A percentile compares a stretch with the other conserved stretches of the same genome.
These are phyloP conservation scores for Muscicapa comitata DNA, from an alignment of 2,797 vertebrate genomes.

Conservation along the genomic window DNA sequence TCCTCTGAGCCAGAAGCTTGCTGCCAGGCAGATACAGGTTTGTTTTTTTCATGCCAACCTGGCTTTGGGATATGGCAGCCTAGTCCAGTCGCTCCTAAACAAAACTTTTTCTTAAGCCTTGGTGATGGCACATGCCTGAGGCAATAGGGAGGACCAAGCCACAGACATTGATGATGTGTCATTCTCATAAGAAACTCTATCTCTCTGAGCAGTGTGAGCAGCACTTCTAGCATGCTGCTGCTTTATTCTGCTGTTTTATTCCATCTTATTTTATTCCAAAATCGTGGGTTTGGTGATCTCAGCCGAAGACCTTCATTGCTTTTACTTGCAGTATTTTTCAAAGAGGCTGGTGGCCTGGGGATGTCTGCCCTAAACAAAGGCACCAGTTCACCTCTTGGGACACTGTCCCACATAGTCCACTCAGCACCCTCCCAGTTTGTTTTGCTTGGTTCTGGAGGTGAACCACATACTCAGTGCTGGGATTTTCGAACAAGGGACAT, in stretches of 20 bases:
- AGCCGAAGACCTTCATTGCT: not conserved
- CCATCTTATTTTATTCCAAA: not conserved
- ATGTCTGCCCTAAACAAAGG: not conserved
- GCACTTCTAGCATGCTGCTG: not conserved
- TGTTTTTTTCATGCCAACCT: not conserved
- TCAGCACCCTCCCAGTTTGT: accelerated
- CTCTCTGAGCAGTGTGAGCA: not conserved
- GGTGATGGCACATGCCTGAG: not conserved
- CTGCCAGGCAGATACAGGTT: not conserved
- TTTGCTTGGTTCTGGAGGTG: not conserved
- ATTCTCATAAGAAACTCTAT: not conserved
- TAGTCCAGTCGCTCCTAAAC: not conserved
- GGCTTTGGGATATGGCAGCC: not conserved
- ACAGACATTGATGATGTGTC: not conserved
- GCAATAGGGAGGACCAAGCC: accelerated
- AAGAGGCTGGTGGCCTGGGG: not conserved
- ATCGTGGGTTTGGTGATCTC: not conserved
- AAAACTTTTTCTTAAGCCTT: not conserved
- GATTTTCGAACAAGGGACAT: not conserved
- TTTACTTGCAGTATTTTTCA: not conserved
- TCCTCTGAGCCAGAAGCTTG: not conserved
- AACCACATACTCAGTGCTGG: accelerated
- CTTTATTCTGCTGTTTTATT: not conserved
- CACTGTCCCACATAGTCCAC: accelerated
- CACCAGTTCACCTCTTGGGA: not conserved